Conservation (phyloP, 2,113 vertebrate species). For the Perccottus glenii region DNA sequence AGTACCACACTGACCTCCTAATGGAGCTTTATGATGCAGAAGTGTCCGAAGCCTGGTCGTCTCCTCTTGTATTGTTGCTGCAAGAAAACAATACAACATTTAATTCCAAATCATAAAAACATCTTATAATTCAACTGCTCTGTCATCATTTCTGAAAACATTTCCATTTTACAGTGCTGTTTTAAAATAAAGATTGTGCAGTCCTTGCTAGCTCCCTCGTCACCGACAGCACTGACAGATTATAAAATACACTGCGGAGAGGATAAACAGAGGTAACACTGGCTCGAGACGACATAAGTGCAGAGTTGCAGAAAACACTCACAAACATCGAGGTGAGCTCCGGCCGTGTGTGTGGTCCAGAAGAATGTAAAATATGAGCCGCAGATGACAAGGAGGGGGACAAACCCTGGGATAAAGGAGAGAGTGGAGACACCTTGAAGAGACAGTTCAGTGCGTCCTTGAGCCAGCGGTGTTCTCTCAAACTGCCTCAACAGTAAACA, state of each 20-base stretch:
- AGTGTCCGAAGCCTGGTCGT: too few relatives aligned
- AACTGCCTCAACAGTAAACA: slow-evolving; percentile 12
- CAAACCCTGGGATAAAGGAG: slow-evolving; percentile 7
- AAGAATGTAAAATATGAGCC: slow-evolving; percentile 26
- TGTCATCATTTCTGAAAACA: too few relatives aligned
- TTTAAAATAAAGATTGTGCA: too few relatives aligned
- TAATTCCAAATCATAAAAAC: too few relatives aligned
- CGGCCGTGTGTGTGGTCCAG: slow-evolving; percentile 7
- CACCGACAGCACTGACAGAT: not conserved
- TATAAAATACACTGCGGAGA: slow-evolving; percentile 14
- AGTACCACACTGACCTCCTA: too few relatives aligned
- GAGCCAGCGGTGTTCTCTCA: slow-evolving; percentile 22
- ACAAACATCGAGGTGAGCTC: not conserved
- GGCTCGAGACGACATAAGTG: not conserved
- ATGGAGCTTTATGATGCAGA: too few relatives aligned
- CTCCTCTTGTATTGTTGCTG: too few relatives aligned
- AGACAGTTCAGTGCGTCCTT: slow-evolving; percentile 30
- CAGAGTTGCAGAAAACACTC: not conserved
- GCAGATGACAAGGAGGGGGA: not conserved
- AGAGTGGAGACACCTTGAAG: slow-evolving; percentile 40
- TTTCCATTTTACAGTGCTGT: too few relatives aligned
- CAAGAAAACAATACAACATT: too few relatives aligned
- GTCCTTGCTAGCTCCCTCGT: too few relatives aligned
- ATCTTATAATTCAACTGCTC: too few relatives aligned
- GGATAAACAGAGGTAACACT: slow-evolving; percentile 15